Evolutionary conservation across 2,888 invertebrate species (phyloP).

Genomic region (Apodemia zela): DNA sequence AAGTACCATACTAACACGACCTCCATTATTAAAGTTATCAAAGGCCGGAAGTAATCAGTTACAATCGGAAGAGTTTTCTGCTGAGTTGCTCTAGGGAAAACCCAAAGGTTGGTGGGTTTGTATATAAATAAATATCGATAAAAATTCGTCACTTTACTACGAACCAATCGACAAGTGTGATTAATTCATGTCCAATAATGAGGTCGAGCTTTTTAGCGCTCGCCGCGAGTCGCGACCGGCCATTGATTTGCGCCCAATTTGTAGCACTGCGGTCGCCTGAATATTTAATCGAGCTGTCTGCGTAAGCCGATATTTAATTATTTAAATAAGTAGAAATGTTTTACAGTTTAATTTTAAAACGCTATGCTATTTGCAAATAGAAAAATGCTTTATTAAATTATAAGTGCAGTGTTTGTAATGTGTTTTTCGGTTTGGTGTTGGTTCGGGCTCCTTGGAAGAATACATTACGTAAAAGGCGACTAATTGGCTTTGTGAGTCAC

Average conservation of each 20-base stretch:
- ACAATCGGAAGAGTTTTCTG: too few relatives aligned
- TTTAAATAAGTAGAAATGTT: slow-evolving; percentile 35
- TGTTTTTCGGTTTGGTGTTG: too few relatives aligned
- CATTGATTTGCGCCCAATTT: slow-evolving; percentile 69
- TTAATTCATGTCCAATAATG: slow-evolving; percentile 74
- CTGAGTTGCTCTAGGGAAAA: too few relatives aligned
- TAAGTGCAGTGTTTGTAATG: too few relatives aligned
- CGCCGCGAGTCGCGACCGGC: slow-evolving; percentile 39
- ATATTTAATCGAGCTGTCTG: slow-evolving; percentile 55
- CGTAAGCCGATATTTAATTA: slow-evolving; percentile 43
- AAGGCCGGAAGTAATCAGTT: too few relatives aligned
- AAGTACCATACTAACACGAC: too few relatives aligned
- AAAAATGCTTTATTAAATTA: not conserved
- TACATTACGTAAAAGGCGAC: too few relatives aligned
- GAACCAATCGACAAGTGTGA: slow-evolving; percentile 60
- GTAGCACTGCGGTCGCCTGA: slow-evolving; percentile 55
- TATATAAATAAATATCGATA: slow-evolving; percentile 27
- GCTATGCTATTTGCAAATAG: not conserved
- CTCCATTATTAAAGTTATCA: too few relatives aligned
- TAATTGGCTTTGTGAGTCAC: too few relatives aligned
- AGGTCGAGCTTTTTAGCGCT: slow-evolving; percentile 63
- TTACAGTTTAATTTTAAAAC: slow-evolving; percentile 24
- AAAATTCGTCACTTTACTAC: slow-evolving; percentile 38
- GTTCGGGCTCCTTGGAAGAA: too few relatives aligned
- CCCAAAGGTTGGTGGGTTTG: too few relatives aligned